A percentile compares a stretch with the other conserved stretches of the same genome.
phyloP scores from a whole-genome alignment of 2,888 invertebrate species.

The Empis livida region DNA sequence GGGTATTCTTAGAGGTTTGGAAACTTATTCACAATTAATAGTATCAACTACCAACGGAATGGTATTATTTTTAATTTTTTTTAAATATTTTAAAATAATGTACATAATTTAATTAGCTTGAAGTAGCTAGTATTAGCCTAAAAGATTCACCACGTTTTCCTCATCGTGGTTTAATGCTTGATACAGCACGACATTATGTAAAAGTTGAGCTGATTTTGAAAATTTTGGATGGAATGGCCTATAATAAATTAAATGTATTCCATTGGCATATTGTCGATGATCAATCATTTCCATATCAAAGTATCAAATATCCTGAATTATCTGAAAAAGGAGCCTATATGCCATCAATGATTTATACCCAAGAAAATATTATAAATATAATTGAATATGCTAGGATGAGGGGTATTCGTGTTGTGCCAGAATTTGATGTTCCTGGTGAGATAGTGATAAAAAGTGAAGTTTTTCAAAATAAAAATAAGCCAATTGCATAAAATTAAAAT shows the following conservation, averaged over 20 bases:
- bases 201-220: constrained; percentile 49
- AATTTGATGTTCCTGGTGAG: constrained; percentile 77
- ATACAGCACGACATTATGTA: constrained; percentile 85
- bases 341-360: constrained; percentile 48
- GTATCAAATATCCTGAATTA: constrained; percentile 61
- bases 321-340: constrained; percentile 58
- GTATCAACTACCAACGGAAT: too few species aligned
- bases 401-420: constrained; percentile 78
- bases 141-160: constrained; percentile 66
- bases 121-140: constrained; percentile 56
- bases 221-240: constrained; percentile 71
- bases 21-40: too few species aligned
- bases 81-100: too few species aligned
- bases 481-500: too few species aligned
- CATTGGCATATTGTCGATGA: constrained; percentile 96
- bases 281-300: constrained; percentile 82
- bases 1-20: too few species aligned
- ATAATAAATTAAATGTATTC: constrained; percentile 84
- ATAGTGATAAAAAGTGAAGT: too few species aligned
- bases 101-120: constrained; percentile 48
- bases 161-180: constrained; percentile 73
- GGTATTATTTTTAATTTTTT: too few species aligned
- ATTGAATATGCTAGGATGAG: constrained; percentile 64
- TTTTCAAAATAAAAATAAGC: too few species aligned
- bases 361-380: constrained; percentile 47